phyloP scores from a whole-genome alignment of 1,140 invertebrate genomes.

The Drosophila truncata region DNA sequence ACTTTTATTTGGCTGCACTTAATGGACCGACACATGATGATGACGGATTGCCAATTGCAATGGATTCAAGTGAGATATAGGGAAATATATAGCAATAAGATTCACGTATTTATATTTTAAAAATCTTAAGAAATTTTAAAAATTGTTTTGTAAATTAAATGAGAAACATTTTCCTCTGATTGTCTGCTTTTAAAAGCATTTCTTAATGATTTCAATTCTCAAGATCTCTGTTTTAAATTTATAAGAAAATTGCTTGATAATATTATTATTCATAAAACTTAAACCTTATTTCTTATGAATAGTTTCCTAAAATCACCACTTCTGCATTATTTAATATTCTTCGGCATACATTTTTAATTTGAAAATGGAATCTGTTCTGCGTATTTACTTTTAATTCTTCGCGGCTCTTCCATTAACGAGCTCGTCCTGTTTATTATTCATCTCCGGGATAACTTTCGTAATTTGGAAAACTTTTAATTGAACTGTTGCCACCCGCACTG shows the following conservation, averaged over 20 bases:
- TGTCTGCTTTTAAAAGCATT: no score
- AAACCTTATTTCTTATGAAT: neutral
- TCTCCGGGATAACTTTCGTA: constrained; percentile 55
- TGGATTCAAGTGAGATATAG: no score
- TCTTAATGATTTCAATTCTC: neutral
- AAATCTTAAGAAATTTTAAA: no score
- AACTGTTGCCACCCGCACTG: constrained; percentile 40
- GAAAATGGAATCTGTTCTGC: constrained; percentile 16
- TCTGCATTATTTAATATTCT: neutral
- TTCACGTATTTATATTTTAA: no score
- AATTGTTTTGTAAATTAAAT: no score
- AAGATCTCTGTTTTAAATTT: neutral
- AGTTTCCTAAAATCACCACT: no score
- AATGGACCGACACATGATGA: constrained; percentile 24
- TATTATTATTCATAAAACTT: neutral
- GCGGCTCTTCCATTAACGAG: constrained; percentile 43
- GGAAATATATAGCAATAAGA: no score
- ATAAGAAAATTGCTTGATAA: neutral
- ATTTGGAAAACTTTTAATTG: constrained; percentile 65
- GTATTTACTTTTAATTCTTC: constrained; percentile 54
- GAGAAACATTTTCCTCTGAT: no score
- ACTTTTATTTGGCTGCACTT: constrained; percentile 29
- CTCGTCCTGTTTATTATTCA: constrained; percentile 52
- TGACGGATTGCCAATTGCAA: constrained; percentile 13
- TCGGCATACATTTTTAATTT: neutral